A percentile compares a stretch with the other conserved stretches of the same genome.
These are phyloP conservation scores for Ifrita kowaldi DNA, from an alignment of 2,113 vertebrate genomes.

Conservation along the genomic window DNA sequence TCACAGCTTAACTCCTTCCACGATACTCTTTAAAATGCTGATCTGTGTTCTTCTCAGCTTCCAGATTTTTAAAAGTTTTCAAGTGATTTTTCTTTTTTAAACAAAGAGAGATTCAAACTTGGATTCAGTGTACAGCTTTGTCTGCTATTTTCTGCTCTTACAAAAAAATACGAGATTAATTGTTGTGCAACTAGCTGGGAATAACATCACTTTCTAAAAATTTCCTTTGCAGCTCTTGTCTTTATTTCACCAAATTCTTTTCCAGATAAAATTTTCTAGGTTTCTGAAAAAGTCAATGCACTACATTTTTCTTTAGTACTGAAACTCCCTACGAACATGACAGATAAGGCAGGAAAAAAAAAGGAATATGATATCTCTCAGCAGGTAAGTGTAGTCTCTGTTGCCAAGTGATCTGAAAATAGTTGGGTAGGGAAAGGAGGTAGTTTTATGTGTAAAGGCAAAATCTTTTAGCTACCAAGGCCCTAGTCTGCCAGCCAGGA, in stretches of 20 bases:
- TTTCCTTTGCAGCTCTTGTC: conserved; percentile 14
- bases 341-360: neutral
- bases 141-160: neutral
- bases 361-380: neutral
- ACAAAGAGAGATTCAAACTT: neutral
- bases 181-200: conserved; percentile 38
- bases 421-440: neutral
- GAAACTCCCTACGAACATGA: neutral
- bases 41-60: neutral
- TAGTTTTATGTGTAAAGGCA: neutral
- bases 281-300: neutral
- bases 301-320: neutral
- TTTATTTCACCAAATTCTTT: conserved; percentile 41
- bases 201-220: conserved; percentile 60
- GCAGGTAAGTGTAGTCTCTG: neutral
- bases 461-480: neutral
- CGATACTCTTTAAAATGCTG: neutral
- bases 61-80: neutral
- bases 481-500: neutral
- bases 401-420: neutral
- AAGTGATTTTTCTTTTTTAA: neutral
- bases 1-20: conserved; percentile 48
- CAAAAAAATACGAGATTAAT: conserved; percentile 11
- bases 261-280: neutral
- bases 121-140: neutral